Conservation (phyloP, 2,113 vertebrate species). For the Agelaius tricolor region DNA sequence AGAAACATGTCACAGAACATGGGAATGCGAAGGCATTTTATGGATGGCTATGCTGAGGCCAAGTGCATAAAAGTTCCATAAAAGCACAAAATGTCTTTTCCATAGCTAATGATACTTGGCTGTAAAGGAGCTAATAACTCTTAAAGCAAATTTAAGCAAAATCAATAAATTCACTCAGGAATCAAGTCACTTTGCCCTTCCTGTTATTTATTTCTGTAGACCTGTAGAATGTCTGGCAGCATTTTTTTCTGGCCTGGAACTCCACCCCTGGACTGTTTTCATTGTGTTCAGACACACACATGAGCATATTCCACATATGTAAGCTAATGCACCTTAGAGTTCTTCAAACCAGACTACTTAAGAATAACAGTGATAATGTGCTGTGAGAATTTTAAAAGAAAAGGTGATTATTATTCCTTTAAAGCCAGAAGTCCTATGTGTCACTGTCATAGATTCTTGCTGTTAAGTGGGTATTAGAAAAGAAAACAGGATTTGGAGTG, state of each 20-base stretch:
- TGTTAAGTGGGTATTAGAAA: neutral
- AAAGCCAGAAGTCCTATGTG: neutral
- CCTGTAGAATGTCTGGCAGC: neutral
- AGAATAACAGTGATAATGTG: neutral
- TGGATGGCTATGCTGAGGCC: neutral
- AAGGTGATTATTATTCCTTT: neutral
- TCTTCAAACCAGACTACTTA: neutral
- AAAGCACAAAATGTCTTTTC: neutral
- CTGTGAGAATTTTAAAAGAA: neutral
- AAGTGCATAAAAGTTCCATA: neutral
- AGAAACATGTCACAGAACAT: neutral
- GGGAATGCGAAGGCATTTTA: neutral
- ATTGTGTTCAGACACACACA: neutral
- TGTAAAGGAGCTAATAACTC: neutral
- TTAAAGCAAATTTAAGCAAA: neutral
- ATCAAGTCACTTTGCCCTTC: neutral
- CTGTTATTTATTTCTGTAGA: neutral
- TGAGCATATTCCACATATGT: accelerated
- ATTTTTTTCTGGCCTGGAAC: neutral
- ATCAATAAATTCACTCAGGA: neutral
- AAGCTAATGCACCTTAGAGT: neutral
- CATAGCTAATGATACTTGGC: neutral
- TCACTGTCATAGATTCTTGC: neutral
- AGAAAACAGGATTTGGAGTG: neutral
- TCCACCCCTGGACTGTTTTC: neutral